Evolutionary conservation across 1,140 invertebrate species (phyloP).

Genomic region (Macrostomum lignano): DNA sequence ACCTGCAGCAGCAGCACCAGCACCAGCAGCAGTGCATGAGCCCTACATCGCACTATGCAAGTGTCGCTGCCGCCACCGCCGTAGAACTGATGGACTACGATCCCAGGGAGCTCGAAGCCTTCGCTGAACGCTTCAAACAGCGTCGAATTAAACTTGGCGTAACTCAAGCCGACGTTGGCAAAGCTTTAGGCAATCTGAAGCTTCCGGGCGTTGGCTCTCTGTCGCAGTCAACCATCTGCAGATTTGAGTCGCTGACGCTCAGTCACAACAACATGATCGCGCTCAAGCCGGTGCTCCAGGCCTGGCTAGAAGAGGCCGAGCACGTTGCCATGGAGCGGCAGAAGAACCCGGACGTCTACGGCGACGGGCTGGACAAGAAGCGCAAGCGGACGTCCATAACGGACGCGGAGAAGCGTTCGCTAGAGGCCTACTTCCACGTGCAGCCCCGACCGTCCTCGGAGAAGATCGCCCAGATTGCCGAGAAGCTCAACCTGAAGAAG

Average conservation of each 20-base stretch:
- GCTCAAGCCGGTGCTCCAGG: slow-evolving; percentile 72
- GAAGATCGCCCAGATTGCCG: slow-evolving; percentile 81
- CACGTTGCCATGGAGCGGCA: slow-evolving; percentile 6
- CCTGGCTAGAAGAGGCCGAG: slow-evolving; percentile 82
- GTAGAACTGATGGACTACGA: slow-evolving; percentile 6
- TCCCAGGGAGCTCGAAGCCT: slow-evolving; percentile 19
- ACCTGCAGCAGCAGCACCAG: no score
- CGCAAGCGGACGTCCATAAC: slow-evolving; percentile 82
- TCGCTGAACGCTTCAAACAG: slow-evolving; percentile 83
- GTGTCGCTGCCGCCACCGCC: no score
- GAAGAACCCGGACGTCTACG: slow-evolving; percentile 14
- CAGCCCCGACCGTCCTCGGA: slow-evolving; percentile 67
- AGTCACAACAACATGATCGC: slow-evolving; percentile 97
- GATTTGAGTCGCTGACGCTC: slow-evolving; percentile 33
- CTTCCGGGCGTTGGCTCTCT: slow-evolving; percentile 74
- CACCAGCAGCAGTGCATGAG: no score
- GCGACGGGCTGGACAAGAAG: slow-evolving; percentile 62
- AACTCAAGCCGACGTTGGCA: slow-evolving; percentile 81
- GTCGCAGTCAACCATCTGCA: slow-evolving; percentile 67
- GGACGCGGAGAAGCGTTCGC: slow-evolving; percentile 67
- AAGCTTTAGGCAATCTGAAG: slow-evolving; percentile 72
- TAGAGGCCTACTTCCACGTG: slow-evolving; percentile 36
- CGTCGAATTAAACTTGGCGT: slow-evolving; percentile 70
- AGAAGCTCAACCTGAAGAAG: slow-evolving; percentile 84
- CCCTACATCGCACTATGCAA: no score